Evolutionary conservation across 2,797 vertebrate species (phyloP).

Genomic region (Ctenochaetus hawaiiensis): DNA sequence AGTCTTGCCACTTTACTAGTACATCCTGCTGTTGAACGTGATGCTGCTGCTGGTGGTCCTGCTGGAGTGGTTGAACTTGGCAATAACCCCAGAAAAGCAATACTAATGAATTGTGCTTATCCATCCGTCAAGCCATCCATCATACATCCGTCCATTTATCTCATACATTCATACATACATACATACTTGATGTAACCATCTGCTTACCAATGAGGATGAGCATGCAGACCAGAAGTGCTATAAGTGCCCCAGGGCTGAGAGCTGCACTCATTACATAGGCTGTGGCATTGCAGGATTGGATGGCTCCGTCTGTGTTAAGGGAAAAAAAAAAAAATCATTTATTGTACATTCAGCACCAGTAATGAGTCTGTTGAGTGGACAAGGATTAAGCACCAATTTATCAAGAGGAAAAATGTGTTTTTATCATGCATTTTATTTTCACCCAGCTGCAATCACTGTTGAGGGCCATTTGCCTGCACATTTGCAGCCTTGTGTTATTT

Average conservation of each 20-base stretch:
- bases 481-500: slow-evolving; percentile 22
- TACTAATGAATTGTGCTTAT: slow-evolving; percentile 47
- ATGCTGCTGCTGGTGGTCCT: slow-evolving; percentile 15
- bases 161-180: slow-evolving; percentile 17
- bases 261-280: slow-evolving; percentile 92
- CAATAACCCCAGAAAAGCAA: slow-evolving; percentile 39
- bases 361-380: slow-evolving; percentile 14
- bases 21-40: slow-evolving; percentile 14
- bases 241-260: slow-evolving; percentile 96
- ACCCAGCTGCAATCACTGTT: neutral
- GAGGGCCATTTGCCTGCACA: slow-evolving; percentile 19
- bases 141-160: slow-evolving; percentile 38
- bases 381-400: slow-evolving; percentile 28
- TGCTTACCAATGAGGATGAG: slow-evolving; percentile 97
- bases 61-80: slow-evolving; percentile 36
- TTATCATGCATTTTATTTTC: slow-evolving; percentile 11
- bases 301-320: slow-evolving; percentile 88
- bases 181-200: slow-evolving; percentile 28
- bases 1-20: slow-evolving; percentile 18
- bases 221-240: slow-evolving; percentile 95
- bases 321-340: slow-evolving; percentile 12
- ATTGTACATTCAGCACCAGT: slow-evolving; percentile 14
- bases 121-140: slow-evolving; percentile 33
- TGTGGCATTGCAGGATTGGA: slow-evolving; percentile 96
- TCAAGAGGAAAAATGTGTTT: slow-evolving; percentile 14